phyloP scores from a whole-genome alignment of 1,140 invertebrate genomes.

The Caenorhabditis inopinata region DNA sequence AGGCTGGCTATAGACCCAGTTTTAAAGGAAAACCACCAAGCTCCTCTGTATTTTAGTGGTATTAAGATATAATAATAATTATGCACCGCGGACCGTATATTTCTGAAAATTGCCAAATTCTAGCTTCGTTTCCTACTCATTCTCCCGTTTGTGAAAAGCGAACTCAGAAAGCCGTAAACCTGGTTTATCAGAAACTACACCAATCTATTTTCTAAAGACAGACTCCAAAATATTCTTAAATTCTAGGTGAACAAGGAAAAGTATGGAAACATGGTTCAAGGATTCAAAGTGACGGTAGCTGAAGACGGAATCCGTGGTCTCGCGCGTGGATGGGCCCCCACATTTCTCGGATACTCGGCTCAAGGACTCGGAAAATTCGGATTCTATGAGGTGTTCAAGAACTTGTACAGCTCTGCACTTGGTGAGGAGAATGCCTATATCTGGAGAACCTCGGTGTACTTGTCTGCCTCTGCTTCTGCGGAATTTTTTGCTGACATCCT shows the following conservation, averaged over 20 bases:
- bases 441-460: slow-evolving; percentile 86
- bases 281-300: slow-evolving; percentile 76
- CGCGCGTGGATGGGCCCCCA: slow-evolving; percentile 86
- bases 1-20: no score
- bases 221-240: no score
- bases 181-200: no score
- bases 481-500: slow-evolving; percentile 99
- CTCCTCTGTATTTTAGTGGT: no score
- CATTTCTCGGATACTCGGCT: slow-evolving; percentile 81
- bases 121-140: no score
- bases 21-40: no score
- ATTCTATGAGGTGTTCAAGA: slow-evolving; percentile 81
- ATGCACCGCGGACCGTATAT: no score
- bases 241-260: slow-evolving; percentile 72
- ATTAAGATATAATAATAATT: no score
- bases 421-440: slow-evolving; percentile 87
- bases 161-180: no score
- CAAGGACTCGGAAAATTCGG: slow-evolving; percentile 67
- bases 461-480: slow-evolving; percentile 88
- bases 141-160: no score
- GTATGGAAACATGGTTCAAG: slow-evolving; percentile 83
- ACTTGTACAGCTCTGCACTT: slow-evolving; percentile 78
- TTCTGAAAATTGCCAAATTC: no score
- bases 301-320: slow-evolving; percentile 87
- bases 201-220: no score